Evolutionary conservation across 2,797 vertebrate species (phyloP).

Genomic region (Schizopygopsis pylzovi): DNA sequence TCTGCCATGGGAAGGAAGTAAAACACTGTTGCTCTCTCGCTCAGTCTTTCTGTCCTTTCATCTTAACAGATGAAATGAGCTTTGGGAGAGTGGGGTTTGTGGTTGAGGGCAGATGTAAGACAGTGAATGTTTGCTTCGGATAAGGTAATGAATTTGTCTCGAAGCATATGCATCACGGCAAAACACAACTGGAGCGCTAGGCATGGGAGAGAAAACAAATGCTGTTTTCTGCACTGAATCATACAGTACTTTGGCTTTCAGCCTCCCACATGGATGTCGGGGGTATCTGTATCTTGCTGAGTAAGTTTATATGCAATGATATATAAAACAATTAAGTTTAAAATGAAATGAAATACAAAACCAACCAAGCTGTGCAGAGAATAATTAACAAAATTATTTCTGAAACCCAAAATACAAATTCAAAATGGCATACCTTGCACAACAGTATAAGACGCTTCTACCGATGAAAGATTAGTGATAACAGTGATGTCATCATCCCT

Average conservation of each 20-base stretch:
- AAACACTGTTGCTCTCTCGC: constrained; percentile 43
- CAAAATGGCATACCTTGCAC: constrained; percentile 87
- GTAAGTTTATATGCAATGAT: constrained; percentile 12
- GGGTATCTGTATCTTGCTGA: background rate
- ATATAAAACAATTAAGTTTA: background rate
- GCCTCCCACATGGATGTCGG: background rate
- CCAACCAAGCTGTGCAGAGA: background rate
- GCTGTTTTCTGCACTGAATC: constrained; percentile 20
- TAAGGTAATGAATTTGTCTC: constrained; percentile 77
- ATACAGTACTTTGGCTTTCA: background rate
- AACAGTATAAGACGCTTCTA: constrained; percentile 97
- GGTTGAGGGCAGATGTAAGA: constrained; percentile 65
- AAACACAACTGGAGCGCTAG: constrained; percentile 36
- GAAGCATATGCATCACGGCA: constrained; percentile 72
- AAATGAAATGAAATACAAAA: background rate
- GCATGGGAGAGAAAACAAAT: constrained; percentile 9
- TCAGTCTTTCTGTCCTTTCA: constrained; percentile 41
- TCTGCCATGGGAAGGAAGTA: constrained; percentile 59
- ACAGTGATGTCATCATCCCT: constrained; percentile 97
- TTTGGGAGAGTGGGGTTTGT: constrained; percentile 72
- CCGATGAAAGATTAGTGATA: constrained; percentile 98
- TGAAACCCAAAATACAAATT: background rate
- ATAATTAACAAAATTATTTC: background rate
- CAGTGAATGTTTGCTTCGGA: constrained; percentile 72
- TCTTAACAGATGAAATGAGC: constrained; percentile 77